Base-by-base conservation (phyloP, 2,888 invertebrate species). In the Drosophila prolongata region DNA sequence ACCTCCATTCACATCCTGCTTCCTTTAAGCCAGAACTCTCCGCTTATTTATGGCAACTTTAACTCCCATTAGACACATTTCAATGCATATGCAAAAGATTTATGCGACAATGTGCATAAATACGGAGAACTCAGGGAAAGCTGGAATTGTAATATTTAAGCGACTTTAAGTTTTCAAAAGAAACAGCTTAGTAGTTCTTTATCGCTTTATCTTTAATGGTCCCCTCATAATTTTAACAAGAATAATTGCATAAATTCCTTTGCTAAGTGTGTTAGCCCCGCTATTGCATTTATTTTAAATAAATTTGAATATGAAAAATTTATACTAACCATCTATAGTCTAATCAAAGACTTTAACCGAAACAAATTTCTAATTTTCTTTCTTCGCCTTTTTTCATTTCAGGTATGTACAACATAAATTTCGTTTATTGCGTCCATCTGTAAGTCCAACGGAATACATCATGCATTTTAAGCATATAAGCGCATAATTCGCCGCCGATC, bases 61-160 rank as follows among this genome's bases (percentile, higher is more conserved):
- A 87, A 84, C 79, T 90, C 90, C 90, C 90, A 86, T 82, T 80
- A 82, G 90, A 77, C 86, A 82, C 83, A 90, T 91, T 90, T 81
- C 77, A 82, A 79, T 89, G 86, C 89, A 90, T 87, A 83, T 80
- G 80, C 78, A 75, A 80, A 49, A 69, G 67, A 74, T 75, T 80
- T 76, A 74, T 72, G 78, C 62, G 69, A 57, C 62, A 56, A 57
- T 71, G 57, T 71, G 44, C 71, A 59, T 49, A 64, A 49, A 5
- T 16, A 35, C 42, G 16, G 16, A 6, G 42, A 49, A 6, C 49
- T 24, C 11, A 8, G 19, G 16, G 9, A 42, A 43, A 42, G 11
- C 6, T 35, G 16, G 4, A 37, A 6, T 14, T 55, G 14, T 10
- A 49, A 38, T 49, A 38, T 52, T 55, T 44, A 50, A 16, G 8